Base-by-base conservation (phyloP, 2,888 invertebrate species). In the Drosophila nigricruria region DNA sequence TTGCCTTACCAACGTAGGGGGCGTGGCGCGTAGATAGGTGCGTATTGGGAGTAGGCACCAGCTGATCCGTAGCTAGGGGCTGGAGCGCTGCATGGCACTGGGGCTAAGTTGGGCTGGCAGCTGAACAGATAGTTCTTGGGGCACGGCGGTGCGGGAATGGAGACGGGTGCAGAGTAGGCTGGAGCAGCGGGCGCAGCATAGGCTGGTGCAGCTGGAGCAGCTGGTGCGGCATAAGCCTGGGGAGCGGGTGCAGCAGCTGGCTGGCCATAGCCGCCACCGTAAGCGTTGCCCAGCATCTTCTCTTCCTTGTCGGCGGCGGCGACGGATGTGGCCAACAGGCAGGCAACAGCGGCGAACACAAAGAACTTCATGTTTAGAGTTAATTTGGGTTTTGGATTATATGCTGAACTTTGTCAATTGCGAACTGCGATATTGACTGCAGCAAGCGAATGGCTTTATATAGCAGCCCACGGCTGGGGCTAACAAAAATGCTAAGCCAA, bases 81-180 rank as follows among this genome's bases (percentile, higher is more conserved):
- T 49, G 84, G 81, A 20, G 85, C 77, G 32, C 86, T 89, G 83
- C 91, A 91, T 42, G 90, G 90, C 18, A 91, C 90, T 61, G 91
- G 88, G 36, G 86, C 82, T 62, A 91, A 62, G 75, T 82, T 83
- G 60, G 91, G 91, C 69, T 90, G 88, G 70, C 91, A 91, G 77
- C 91, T 91, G 81, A 91, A 90, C 62, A 91, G 57, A 52, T 91
- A 90, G 77, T 90, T 91, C 72, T 89, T 91, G 43, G 91, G 87
- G 79, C 91, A 91, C 5, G 87, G 89, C 32, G 90, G 90, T 1
- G 90, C 81, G 12, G 87, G 90, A 10, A 88, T 72, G 40, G 82
- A 79, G n/a, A 76, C 78, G 16, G 88, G 76, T 16, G 86, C 56
- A 0, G 59, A 40, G 56, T 77, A 23, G 52, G 70, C 50, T 9